Percentiles rank a stretch among this genome's conserved stretches.
Evolutionary conservation across 2,888 invertebrate species (phyloP).

Genomic region (Pseudoips prasinana): DNA sequence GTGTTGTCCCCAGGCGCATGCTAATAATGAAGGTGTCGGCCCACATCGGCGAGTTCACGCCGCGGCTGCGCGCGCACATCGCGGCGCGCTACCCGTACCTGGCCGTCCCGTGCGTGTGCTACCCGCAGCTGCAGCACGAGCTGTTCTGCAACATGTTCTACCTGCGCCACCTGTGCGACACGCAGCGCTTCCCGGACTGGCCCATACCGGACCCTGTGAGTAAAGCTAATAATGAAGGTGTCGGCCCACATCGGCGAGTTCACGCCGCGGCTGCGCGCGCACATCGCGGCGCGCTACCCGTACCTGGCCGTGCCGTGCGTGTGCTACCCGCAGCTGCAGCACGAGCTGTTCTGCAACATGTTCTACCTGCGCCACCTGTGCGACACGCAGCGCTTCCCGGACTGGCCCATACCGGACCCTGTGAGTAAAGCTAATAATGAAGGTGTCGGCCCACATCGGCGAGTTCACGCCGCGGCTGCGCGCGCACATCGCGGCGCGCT

Average conservation of each 20-base stretch:
- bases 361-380: slow-evolving; percentile 98
- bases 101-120: slow-evolving; percentile 95
- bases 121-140: slow-evolving; percentile 97
- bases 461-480: slow-evolving; percentile 97
- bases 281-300: slow-evolving; percentile 96
- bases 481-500: slow-evolving; percentile 96
- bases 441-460: slow-evolving; percentile 97
- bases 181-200: slow-evolving; percentile 96
- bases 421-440: slow-evolving; percentile 84
- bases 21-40: slow-evolving; percentile 98
- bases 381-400: slow-evolving; percentile 93
- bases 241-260: slow-evolving; percentile 99
- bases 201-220: slow-evolving; percentile 96
- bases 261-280: slow-evolving; percentile 95
- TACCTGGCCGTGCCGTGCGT: slow-evolving; percentile 97
- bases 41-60: slow-evolving; percentile 98
- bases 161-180: slow-evolving; percentile 96
- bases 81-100: slow-evolving; percentile 97
- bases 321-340: slow-evolving; percentile 95
- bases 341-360: slow-evolving; percentile 98
- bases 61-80: slow-evolving; percentile 95
- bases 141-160: slow-evolving; percentile 99
- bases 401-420: slow-evolving; percentile 98
- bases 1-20: slow-evolving; percentile 86
- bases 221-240: slow-evolving; percentile 83